These are phyloP conservation scores for Ictidomys tridecemlineatus DNA, from an alignment of 2,113 vertebrate species.

Conservation along the genomic window DNA sequence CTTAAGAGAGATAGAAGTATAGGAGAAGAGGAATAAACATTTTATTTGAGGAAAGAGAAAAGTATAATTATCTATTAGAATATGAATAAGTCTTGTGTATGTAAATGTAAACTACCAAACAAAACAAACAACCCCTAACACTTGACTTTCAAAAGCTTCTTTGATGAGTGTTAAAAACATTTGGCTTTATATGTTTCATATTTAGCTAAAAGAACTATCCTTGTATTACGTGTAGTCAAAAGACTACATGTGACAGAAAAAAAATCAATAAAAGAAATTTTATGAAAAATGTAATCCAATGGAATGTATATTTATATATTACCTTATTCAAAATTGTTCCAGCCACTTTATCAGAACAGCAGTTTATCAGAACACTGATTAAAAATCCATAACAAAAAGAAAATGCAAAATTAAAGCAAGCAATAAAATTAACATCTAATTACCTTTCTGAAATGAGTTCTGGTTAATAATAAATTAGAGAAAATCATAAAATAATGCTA, in stretches of 20 bases:
- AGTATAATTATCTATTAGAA: slow-evolving; percentile 10
- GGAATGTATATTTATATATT: slow-evolving; percentile 3
- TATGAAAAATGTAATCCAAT: slow-evolving; percentile 12
- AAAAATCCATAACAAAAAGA: slow-evolving; percentile 38
- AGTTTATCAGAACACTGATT: slow-evolving; percentile 42
- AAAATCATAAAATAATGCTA: slow-evolving; percentile 27
- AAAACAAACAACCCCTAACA: neutral
- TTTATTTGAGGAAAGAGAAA: slow-evolving; percentile 58
- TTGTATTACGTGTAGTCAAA: neutral
- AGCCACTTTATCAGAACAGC: slow-evolving; percentile 48
- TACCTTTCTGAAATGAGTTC: slow-evolving; percentile 50
- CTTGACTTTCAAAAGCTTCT: neutral
- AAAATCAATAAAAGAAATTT: slow-evolving; percentile 46
- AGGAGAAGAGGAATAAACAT: neutral
- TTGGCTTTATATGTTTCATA: slow-evolving; percentile 32
- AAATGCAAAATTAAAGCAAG: slow-evolving; percentile 66
- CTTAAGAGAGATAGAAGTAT: neutral
- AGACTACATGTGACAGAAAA: slow-evolving; percentile 37
- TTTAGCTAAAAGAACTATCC: neutral
- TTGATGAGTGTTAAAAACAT: neutral
- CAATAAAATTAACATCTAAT: slow-evolving; percentile 55
- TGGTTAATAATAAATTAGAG: slow-evolving; percentile 40
- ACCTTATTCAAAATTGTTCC: slow-evolving; percentile 59
- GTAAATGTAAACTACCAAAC: slow-evolving; percentile 1
- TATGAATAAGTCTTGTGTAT: slow-evolving; percentile 23